A percentile compares a stretch with the other conserved stretches of the same genome.
phyloP scores from a whole-genome alignment of 2,888 invertebrate species.

The Euplexia lucipara region DNA sequence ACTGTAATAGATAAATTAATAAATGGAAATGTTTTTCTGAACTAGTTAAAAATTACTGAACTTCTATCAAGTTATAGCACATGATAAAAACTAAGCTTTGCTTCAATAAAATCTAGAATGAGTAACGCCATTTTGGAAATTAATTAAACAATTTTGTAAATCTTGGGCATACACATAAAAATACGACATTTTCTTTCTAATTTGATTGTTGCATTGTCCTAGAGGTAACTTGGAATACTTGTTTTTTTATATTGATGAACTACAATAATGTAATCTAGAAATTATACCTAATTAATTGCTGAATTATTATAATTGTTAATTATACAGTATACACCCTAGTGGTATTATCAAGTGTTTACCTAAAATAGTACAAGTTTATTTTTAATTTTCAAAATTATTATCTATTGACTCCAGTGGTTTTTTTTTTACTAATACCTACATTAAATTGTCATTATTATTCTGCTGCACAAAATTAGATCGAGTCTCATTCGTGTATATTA shows the following conservation, averaged over 20 bases:
- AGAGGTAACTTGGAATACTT: conserved; percentile 42
- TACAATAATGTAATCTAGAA: conserved; percentile 48
- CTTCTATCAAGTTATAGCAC: conserved; percentile 52
- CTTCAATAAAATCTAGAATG: conserved; percentile 48
- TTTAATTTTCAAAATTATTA: conserved; percentile 64
- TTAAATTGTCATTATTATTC: conserved; percentile 56
- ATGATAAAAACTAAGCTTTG: conserved; percentile 54
- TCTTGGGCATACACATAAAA: conserved; percentile 25
- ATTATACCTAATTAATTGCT: conserved; percentile 51
- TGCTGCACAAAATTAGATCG: conserved; percentile 75
- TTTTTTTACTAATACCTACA: conserved; percentile 59
- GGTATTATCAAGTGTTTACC: conserved; percentile 70
- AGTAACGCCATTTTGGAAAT: conserved; percentile 31
- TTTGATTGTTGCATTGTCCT: conserved; percentile 41
- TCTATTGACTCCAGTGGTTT: conserved; percentile 63
- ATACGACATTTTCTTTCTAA: conserved; percentile 13
- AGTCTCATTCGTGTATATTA: conserved; percentile 65
- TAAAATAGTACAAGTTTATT: conserved; percentile 76
- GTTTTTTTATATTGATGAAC: conserved; percentile 52
- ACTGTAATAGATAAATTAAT: conserved; percentile 45
- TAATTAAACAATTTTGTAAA: conserved; percentile 42
- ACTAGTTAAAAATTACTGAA: conserved; percentile 47
- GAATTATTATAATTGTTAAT: conserved; percentile 51
- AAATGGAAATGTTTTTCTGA: conserved; percentile 31
- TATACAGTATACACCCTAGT: conserved; percentile 49